These are phyloP conservation scores for Antigone vipio DNA, from an alignment of 2,113 vertebrate species.

Conservation along the genomic window DNA sequence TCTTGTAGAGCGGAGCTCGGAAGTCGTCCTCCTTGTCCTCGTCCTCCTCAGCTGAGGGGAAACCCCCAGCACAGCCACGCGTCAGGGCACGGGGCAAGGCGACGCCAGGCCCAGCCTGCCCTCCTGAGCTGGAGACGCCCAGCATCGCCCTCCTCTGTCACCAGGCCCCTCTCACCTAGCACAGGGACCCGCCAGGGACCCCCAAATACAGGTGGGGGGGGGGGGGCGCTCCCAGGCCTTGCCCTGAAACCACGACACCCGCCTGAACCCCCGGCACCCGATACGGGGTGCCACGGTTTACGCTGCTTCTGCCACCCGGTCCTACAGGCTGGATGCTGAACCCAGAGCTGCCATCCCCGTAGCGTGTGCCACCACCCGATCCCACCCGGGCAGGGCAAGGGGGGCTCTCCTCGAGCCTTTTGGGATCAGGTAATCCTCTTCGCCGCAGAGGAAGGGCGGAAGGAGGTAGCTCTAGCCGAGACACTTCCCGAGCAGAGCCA, in stretches of 20 bases:
- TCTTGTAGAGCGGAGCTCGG: constrained; percentile 95
- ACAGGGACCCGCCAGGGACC: not conserved
- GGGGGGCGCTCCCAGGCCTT: not conserved
- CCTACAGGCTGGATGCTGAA: not conserved
- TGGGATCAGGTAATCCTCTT: not conserved
- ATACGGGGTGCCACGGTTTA: not conserved
- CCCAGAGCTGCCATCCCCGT: not conserved
- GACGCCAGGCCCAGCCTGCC: no score
- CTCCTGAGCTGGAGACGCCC: accelerated
- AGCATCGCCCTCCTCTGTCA: accelerated
- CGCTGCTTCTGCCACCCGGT: not conserved
- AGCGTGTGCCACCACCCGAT: accelerated
- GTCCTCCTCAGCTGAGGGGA: constrained; percentile 88
- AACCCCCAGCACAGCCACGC: not conserved
- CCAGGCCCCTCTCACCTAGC: not conserved
- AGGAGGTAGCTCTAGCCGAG: not conserved
- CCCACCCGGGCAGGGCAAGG: accelerated
- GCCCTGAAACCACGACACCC: accelerated
- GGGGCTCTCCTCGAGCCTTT: accelerated
- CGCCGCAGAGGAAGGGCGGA: not conserved
- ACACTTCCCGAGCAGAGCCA: not conserved
- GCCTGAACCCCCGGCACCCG: accelerated
- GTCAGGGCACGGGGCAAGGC: not conserved
- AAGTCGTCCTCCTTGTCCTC: constrained; percentile 99
- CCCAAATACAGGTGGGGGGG: accelerated